phyloP scores from a whole-genome alignment of 2,888 invertebrate genomes.

The Epinotia demarniana region DNA sequence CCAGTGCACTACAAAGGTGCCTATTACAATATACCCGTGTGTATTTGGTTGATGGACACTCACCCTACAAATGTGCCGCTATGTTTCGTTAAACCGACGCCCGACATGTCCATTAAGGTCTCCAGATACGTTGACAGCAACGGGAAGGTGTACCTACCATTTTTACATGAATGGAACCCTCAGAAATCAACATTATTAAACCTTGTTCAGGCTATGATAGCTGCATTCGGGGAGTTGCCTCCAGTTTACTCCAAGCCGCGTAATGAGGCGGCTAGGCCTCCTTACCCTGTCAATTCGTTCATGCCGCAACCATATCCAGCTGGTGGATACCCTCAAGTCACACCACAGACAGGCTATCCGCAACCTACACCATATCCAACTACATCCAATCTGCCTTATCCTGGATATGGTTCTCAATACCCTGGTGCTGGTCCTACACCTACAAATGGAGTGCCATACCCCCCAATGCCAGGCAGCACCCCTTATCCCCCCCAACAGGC shows the following conservation, averaged over 20 bases:
- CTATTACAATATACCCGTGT: slow-evolving; percentile 97
- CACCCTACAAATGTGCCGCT: slow-evolving; percentile 99
- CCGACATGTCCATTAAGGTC: slow-evolving; percentile 97
- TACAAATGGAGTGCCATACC: slow-evolving; percentile 63
- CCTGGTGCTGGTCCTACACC: slow-evolving; percentile 60
- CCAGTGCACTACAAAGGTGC: slow-evolving; percentile 95
- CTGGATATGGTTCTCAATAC: slow-evolving; percentile 77
- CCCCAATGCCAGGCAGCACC: slow-evolving; percentile 58
- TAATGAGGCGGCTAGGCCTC: slow-evolving; percentile 82
- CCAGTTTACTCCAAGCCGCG: slow-evolving; percentile 94
- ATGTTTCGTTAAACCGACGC: slow-evolving; percentile 96
- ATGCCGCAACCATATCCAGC: slow-evolving; percentile 75
- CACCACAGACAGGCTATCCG: slow-evolving; percentile 67
- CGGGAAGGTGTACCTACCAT: slow-evolving; percentile 98
- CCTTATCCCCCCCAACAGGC: slow-evolving; percentile 64
- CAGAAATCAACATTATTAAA: slow-evolving; percentile 93
- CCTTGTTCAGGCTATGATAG: slow-evolving; percentile 95
- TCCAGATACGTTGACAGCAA: slow-evolving; percentile 97
- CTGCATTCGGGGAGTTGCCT: slow-evolving; percentile 97
- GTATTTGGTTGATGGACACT: slow-evolving; percentile 98
- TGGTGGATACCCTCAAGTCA: slow-evolving; percentile 72
- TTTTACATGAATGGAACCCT: slow-evolving; percentile 96
- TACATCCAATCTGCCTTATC: slow-evolving; percentile 79
- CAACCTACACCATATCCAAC: slow-evolving; percentile 76
- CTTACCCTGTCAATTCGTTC: slow-evolving; percentile 82